Evolutionary conservation across 2,797 vertebrate genomes (phyloP).

Genomic region (Rhinogobio ventralis): DNA sequence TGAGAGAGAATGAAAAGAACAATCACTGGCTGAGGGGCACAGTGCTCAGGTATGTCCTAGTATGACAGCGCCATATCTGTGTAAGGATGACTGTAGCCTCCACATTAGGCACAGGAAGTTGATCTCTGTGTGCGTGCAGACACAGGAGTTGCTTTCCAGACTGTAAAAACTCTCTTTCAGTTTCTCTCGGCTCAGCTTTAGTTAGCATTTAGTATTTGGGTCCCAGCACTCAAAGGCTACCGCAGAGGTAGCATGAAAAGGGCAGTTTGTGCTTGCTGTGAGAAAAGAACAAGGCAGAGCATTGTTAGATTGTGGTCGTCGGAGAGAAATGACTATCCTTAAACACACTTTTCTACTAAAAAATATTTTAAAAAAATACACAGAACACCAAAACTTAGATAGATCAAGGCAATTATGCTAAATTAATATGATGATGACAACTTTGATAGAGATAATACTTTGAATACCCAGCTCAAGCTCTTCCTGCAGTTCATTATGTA

Average conservation of each 20-base stretch:
- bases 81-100: neutral
- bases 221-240: slow-evolving; percentile 15
- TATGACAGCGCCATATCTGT: slow-evolving; percentile 29
- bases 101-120: slow-evolving; percentile 11
- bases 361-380: too few relatives aligned
- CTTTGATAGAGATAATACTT: neutral
- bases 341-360: neutral
- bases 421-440: neutral
- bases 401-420: too few relatives aligned
- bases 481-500: neutral
- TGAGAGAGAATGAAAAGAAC: slow-evolving; percentile 22
- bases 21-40: slow-evolving; percentile 12
- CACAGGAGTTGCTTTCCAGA: slow-evolving; percentile 9
- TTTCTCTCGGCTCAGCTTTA: slow-evolving; percentile 35
- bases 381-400: too few relatives aligned
- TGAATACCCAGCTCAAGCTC: neutral
- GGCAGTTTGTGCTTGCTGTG: neutral
- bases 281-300: neutral
- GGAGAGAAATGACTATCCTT: neutral
- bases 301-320: neutral
- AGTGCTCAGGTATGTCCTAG: slow-evolving; percentile 20
- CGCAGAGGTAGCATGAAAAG: neutral
- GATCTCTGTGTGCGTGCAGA: neutral
- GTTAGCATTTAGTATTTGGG: slow-evolving; percentile 42
- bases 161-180: slow-evolving; percentile 19